phyloP scores from a whole-genome alignment of 2,113 vertebrate species.

The Canis aureus region DNA sequence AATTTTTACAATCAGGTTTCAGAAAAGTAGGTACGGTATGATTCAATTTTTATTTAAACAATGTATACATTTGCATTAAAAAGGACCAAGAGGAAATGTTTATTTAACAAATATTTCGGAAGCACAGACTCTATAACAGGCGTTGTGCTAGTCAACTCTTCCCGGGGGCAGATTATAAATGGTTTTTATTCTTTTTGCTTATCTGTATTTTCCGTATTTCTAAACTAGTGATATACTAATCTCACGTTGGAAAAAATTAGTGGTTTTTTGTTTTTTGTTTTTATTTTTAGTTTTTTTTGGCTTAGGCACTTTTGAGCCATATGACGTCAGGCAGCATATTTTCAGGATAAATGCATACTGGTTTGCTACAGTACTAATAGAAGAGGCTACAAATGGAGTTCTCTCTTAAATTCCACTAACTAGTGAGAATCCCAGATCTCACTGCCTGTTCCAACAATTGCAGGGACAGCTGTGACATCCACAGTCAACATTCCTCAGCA shows the following conservation, averaged over 20 bases:
- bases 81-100: not conserved
- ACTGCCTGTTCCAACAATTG: not conserved
- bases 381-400: not conserved
- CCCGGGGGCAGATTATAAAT: not conserved
- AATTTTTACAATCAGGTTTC: not conserved
- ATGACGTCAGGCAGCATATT: not conserved
- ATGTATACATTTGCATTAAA: not conserved
- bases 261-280: too few relatives aligned
- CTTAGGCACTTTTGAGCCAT: not conserved
- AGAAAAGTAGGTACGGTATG: not conserved
- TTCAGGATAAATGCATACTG: not conserved
- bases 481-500: not conserved
- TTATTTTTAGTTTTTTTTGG: not conserved
- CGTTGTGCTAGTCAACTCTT: not conserved
- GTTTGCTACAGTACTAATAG: not conserved
- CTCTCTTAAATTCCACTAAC: not conserved
- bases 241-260: slow-evolving; percentile 15
- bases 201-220: slow-evolving; percentile 12
- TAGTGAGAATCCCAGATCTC: not conserved
- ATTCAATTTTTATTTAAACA: not conserved
- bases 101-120: not conserved
- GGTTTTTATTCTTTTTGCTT: not conserved
- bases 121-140: not conserved
- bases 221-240: not conserved
- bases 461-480: not conserved